Conservation (phyloP, 2,797 vertebrate genomes). For the Sebastes hopkinsi region DNA sequence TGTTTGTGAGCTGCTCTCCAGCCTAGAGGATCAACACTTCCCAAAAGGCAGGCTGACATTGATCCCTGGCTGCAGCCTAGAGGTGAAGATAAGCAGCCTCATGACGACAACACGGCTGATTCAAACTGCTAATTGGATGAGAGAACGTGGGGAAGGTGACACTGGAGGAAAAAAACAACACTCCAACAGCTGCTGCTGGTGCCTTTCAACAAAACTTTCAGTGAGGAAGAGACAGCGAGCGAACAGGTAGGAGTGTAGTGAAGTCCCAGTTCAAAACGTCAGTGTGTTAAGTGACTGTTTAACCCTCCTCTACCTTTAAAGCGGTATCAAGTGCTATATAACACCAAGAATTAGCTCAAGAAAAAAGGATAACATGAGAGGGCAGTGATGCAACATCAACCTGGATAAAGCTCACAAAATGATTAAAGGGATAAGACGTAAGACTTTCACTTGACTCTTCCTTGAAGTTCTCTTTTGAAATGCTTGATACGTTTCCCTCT, state of each 20-base stretch:
- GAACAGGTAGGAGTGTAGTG: too few relatives aligned
- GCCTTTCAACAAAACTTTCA: not conserved
- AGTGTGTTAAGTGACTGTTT: not conserved
- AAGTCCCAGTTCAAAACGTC: not conserved
- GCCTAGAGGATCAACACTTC: constrained; percentile 40
- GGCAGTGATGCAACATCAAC: not conserved
- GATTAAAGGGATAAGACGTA: not conserved
- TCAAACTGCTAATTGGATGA: not conserved
- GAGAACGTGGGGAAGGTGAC: not conserved
- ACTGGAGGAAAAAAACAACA: not conserved
- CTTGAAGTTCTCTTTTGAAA: not conserved
- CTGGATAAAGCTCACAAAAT: not conserved
- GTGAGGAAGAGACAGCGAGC: not conserved
- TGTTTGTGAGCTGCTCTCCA: not conserved
- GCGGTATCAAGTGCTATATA: not conserved
- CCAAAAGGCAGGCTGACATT: constrained; percentile 2
- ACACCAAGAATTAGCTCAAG: not conserved
- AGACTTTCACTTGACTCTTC: not conserved
- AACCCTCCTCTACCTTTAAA: not conserved
- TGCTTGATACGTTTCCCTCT: not conserved
- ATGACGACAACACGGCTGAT: not conserved
- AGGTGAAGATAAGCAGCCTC: constrained; percentile 31
- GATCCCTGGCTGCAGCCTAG: constrained; percentile 36
- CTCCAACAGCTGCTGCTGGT: not conserved
- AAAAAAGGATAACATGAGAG: not conserved